Evolutionary conservation across 2,113 vertebrate genomes (phyloP).

Genomic region (Daubentonia madagascariensis): DNA sequence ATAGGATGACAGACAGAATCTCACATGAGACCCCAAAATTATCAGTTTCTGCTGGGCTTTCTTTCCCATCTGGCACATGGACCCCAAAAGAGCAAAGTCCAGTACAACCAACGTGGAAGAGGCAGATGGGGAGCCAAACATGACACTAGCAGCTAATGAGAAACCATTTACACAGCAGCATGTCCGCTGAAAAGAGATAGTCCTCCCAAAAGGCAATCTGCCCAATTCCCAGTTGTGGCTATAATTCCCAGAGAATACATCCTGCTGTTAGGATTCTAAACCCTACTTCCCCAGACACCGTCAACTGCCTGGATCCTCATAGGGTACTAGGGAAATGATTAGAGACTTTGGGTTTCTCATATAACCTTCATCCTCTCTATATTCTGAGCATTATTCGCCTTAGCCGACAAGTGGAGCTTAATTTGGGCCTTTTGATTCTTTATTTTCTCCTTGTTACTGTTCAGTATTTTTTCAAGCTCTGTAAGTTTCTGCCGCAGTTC

Average conservation of each 20-base stretch:
- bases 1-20: background rate
- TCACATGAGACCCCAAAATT: background rate
- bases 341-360: background rate
- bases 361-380: slow-evolving; percentile 75
- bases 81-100: background rate
- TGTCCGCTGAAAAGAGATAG: background rate
- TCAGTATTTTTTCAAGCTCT: slow-evolving; percentile 74
- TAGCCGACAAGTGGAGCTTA: slow-evolving; percentile 69
- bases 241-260: background rate
- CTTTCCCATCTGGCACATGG: background rate
- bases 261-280: background rate
- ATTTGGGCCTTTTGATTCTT: slow-evolving; percentile 78
- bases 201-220: background rate
- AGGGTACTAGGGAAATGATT: background rate
- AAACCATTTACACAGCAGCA: background rate
- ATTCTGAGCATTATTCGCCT: slow-evolving; percentile 66
- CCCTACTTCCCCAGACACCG: background rate
- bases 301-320: background rate
- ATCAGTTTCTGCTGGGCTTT: background rate
- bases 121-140: background rate
- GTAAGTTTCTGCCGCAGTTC: slow-evolving; percentile 78
- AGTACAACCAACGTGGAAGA: background rate
- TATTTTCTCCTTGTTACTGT: slow-evolving; percentile 76
- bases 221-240: background rate
- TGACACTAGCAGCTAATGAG: background rate